Base-by-base conservation (phyloP, 1,140 invertebrate species). In the Caerostris extrusa region DNA sequence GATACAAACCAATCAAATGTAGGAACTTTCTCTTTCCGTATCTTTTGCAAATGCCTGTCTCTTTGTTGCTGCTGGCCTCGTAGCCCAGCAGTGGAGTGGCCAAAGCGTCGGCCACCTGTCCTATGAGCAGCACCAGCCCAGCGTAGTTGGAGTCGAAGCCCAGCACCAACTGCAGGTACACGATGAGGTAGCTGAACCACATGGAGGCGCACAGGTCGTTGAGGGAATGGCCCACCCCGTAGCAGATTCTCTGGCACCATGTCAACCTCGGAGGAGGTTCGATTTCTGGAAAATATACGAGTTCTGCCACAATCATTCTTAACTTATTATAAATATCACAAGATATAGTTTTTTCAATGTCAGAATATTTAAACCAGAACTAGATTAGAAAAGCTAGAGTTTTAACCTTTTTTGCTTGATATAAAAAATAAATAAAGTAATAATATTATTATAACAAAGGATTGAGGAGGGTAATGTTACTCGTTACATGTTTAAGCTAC, bases 141-240 rank as follows among this genome's bases (percentile, higher is more conserved):
- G 98, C 97, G 95, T 98, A 96, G 12, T 96, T 96, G 94, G 97
- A 97, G 95, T 97, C 97, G 95, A 99, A 98, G 94, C 97, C 96
- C 58, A 98, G 96, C 3, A 99, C 98, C 95, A 98, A 97, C 95
- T 99, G 98, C 95, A 99, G 98, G 96, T 97, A 99, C n/a, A 99
- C 97, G 95, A 99, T 96, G n/a, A 99, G 96, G 96, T 99, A 99
- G 0, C 98, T 98, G 96, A 99, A 99, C 99, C 99, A 99, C 97
- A 99, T 98, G 82, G 98, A 98, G 60, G 98, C 98, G 96, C 98
- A 99, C 7, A 99, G 97, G 96, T 99, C 99, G 96, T 99, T 99
- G 58, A 99, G 96, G 56, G 99, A 97, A 96, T 99, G 99, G 0
- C 98, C 98, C 94, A 98, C 96, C 58, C 97, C 97, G 95, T 97